phyloP scores from a whole-genome alignment of 2,797 vertebrate genomes.

The Onychomys leucogaster region DNA sequence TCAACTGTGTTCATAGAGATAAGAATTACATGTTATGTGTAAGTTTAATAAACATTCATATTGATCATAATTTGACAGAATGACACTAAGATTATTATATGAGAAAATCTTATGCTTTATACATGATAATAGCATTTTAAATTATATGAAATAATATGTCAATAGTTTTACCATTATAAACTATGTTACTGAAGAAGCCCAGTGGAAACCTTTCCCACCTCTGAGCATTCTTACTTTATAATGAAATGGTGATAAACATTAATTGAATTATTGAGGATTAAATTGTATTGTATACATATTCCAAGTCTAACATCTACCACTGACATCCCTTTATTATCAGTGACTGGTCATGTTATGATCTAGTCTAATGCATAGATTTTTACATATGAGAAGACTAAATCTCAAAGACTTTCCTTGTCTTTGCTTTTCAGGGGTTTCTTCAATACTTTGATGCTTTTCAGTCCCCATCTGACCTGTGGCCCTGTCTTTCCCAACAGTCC shows the following conservation, averaged over 20 bases:
- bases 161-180: not conserved
- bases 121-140: not conserved
- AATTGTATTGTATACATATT: not conserved
- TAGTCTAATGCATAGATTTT: constrained; percentile 20
- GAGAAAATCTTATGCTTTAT: not conserved
- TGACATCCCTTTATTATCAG: not conserved
- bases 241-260: not conserved
- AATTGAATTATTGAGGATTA: not conserved
- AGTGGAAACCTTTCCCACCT: not conserved
- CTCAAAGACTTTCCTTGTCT: not conserved
- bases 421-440: not conserved
- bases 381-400: not conserved
- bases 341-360: not conserved
- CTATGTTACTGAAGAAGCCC: not conserved
- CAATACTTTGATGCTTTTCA: not conserved
- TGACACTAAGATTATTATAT: not conserved
- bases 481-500: not conserved
- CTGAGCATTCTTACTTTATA: not conserved
- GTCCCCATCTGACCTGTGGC: not conserved
- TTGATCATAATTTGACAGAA: not conserved
- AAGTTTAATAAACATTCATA: constrained; percentile 40
- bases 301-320: not conserved
- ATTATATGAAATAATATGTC: not conserved
- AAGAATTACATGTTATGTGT: constrained; percentile 3
- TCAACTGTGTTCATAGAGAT: no score